Conservation (phyloP, 92 coral and sea anemone species). For the Porites cylindrica region DNA sequence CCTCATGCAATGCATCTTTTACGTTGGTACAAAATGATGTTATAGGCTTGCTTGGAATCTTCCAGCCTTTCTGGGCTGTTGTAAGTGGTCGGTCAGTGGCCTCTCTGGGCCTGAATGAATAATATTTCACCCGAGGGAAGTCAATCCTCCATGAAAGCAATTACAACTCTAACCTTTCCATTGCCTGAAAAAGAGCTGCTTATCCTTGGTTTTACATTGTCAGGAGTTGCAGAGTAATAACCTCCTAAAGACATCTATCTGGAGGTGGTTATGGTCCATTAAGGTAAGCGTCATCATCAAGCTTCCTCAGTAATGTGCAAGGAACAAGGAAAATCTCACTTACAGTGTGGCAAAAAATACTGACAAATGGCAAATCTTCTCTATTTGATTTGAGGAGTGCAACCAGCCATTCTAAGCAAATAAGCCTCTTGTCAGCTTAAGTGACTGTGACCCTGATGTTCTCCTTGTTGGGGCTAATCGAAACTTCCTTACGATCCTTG, state of each 20-base stretch:
- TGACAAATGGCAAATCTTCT: constrained; percentile 41
- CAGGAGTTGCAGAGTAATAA: constrained; percentile 76
- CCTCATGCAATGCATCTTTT: constrained; percentile 40
- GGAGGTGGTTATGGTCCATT: constrained; percentile 40
- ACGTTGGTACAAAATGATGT: no score
- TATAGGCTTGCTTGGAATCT: no score
- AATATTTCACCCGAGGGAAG: constrained; percentile 67
- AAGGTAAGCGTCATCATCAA: constrained; percentile 55
- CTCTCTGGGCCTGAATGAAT: constrained; percentile 74
- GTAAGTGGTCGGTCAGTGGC: constrained; percentile 67
- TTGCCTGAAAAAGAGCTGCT: constrained; percentile 56
- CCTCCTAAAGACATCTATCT: constrained; percentile 52
- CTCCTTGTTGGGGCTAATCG: constrained; percentile 66
- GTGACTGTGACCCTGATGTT: constrained; percentile 55
- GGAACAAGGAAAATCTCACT: constrained; percentile 69
- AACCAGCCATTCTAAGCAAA: constrained; percentile 68
- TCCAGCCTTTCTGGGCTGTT: constrained; percentile 79
- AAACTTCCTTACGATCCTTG: constrained; percentile 44
- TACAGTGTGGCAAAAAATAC: constrained; percentile 69
- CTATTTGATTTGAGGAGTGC: constrained; percentile 37
- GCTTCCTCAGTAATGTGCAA: constrained; percentile 51
- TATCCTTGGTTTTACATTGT: constrained; percentile 43
- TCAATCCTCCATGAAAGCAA: constrained; percentile 78
- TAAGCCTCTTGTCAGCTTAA: constrained; percentile 44
- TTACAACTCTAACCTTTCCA: constrained; percentile 62